Conservation (phyloP, 2,113 vertebrate genomes). For the Heterochromis multidens region DNA sequence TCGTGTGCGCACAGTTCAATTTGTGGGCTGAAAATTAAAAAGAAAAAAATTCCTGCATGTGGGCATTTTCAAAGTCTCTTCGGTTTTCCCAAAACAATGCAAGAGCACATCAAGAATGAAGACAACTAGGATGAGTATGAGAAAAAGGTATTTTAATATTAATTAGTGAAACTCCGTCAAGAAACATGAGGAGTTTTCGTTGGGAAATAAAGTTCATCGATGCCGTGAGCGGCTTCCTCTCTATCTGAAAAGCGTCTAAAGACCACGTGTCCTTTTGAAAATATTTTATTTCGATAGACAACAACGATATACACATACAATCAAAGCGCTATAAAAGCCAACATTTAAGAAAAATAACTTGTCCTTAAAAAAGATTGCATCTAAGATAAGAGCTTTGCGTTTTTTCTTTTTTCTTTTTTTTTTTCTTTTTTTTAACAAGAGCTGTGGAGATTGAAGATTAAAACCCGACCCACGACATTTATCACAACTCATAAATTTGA, state of each 20-base stretch:
- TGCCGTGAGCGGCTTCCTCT: background rate
- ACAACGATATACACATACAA: constrained; percentile 96
- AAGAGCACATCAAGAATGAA: background rate
- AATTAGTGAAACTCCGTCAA: background rate
- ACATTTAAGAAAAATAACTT: constrained; percentile 99
- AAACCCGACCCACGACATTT: constrained; percentile 75
- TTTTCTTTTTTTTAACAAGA: constrained; percentile 65
- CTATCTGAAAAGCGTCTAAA: background rate
- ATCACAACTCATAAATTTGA: constrained; percentile 74
- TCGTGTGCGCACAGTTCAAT: background rate
- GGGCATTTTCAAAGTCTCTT: background rate
- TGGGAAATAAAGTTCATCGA: background rate
- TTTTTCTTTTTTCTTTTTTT: constrained; percentile 56
- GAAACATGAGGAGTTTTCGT: background rate
- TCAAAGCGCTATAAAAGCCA: constrained; percentile 99
- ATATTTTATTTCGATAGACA: constrained; percentile 95
- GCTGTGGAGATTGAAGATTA: constrained; percentile 80
- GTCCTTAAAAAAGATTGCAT: constrained; percentile 99
- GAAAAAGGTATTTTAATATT: background rate
- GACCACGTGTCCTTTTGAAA: constrained; percentile 83
- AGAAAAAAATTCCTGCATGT: background rate
- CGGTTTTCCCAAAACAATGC: background rate
- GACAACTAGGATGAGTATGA: background rate
- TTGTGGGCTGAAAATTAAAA: background rate
- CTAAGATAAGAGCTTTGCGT: constrained; percentile 96